Evolutionary conservation across 2,797 vertebrate genomes (phyloP).

Genomic region (Chaunax sp.): DNA sequence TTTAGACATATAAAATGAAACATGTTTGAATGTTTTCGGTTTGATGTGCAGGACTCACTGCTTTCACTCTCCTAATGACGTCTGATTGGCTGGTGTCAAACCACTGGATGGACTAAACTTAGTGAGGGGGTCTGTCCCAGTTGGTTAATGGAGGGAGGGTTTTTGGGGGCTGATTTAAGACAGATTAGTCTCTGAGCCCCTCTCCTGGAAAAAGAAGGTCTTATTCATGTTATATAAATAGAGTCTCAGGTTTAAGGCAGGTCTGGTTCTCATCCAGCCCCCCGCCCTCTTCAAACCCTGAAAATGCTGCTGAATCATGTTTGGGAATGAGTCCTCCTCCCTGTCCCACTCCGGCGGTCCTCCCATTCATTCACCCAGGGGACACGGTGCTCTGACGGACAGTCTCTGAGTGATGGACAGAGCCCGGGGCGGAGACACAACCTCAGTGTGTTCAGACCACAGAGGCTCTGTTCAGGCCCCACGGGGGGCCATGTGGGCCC

Average conservation of each 20-base stretch:
- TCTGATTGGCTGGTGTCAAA: too few species aligned
- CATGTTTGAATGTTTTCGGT: too few species aligned
- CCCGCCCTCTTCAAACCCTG: not conserved
- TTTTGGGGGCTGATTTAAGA: too few species aligned
- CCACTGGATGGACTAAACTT: too few species aligned
- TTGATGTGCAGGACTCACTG: too few species aligned
- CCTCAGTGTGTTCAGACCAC: slow-evolving; percentile 62
- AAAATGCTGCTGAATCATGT: slow-evolving; percentile 27
- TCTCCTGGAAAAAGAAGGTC: not conserved
- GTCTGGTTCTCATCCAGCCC: not conserved
- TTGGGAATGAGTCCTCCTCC: slow-evolving; percentile 14
- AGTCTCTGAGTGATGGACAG: slow-evolving; percentile 64
- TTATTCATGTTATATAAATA: not conserved
- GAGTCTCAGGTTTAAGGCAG: not conserved
- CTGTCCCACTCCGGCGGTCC: not conserved
- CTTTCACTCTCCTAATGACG: too few species aligned
- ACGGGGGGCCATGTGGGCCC: slow-evolving; percentile 50
- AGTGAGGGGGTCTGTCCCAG: too few species aligned
- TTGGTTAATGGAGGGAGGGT: too few species aligned
- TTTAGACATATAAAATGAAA: too few species aligned
- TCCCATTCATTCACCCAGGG: slow-evolving; percentile 12
- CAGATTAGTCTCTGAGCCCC: too few species aligned
- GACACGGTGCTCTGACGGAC: slow-evolving; percentile 56
- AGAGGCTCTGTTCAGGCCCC: slow-evolving; percentile 59
- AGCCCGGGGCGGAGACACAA: slow-evolving; percentile 67